Base-by-base conservation (phyloP, 1,140 invertebrate genomes). In the Trichonephila inaurata region DNA sequence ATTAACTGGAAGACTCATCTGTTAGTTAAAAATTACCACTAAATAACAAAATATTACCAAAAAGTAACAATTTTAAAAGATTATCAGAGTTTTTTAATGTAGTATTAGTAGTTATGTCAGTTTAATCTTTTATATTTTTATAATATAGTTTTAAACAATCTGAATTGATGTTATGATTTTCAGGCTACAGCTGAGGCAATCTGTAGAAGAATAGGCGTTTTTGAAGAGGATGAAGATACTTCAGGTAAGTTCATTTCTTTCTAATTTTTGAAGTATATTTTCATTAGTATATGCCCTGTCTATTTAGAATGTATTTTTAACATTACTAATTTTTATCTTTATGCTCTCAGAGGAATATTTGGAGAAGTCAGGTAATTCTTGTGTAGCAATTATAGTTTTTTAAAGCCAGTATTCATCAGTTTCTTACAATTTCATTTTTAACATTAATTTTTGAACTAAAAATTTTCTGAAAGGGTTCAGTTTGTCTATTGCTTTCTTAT, bases 191-290 rank as follows among this genome's bases (percentile, higher is more conserved):
- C 99, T 96, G 99, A 99, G 96, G 99, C 99, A 95, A 99, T 99
- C 96, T 99, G 99, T 96, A 97, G 99, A 95, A 97, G 99, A 96
- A 99, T 99, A 96, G 99, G 99, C 94, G 98, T 99, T 21, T 99
- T 99, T 96, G 96, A 95, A 91, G 99, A 99, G 96, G 98, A 99
- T 93, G 99, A 99, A 96, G 98, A 99, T 95, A 99, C 99, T 1
- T 98, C 98, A 95, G 99, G 99, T 95, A 72, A 51, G 62, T 72
- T 51, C 0, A 10, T 6, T 64, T 18, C 6, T 6, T 64, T 19
- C 6, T 66, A 19, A 8, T 7, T 2, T 40, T 40, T 24, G n/a
- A 72, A 18, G 10, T 58, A 18, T 69, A 24, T 2, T 51, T 51
- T 7, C 33, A 40, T 40, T 40, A 40, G 2, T 51, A 51, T 51